phyloP scores from a whole-genome alignment of 2,888 invertebrate species.

The Galeopsomyia nigrocyanea region DNA sequence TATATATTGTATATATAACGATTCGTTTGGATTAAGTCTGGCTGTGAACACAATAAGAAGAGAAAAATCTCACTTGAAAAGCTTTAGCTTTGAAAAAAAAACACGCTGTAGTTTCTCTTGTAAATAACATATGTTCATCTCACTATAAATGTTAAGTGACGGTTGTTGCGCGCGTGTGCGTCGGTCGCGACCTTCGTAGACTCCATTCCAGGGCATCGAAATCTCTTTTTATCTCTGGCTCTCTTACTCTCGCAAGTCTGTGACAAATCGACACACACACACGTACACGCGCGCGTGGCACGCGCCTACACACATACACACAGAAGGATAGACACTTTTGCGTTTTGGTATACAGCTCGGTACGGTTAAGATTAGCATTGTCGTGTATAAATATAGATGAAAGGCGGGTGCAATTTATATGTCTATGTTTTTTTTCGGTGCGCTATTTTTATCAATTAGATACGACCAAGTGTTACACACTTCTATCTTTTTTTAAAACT shows the following conservation, averaged over 20 bases:
- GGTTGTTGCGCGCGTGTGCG: conserved; percentile 2
- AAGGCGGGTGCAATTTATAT: conserved; percentile 40
- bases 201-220: conserved; percentile 42
- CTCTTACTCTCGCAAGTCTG: neutral
- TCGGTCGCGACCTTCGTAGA: conserved; percentile 20
- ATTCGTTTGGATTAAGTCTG: conserved; percentile 24
- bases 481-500: no score
- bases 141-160: conserved; percentile 19
- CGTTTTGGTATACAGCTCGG: conserved; percentile 46
- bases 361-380: conserved; percentile 24
- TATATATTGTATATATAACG: neutral
- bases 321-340: conserved; percentile 18
- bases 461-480: neutral
- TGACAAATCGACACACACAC: conserved; percentile 14
- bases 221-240: conserved; percentile 23
- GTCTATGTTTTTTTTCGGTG: neutral
- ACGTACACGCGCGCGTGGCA: no score
- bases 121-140: neutral
- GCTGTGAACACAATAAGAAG: conserved; percentile 30
- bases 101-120: neutral
- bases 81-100: neutral
- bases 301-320: neutral
- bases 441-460: neutral
- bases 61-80: conserved; percentile 30
- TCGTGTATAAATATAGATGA: conserved; percentile 39